Percentiles rank a stretch among this genome's conserved stretches.
Conservation (phyloP, 2,797 vertebrate species). For the Antennarius maculatus region DNA sequence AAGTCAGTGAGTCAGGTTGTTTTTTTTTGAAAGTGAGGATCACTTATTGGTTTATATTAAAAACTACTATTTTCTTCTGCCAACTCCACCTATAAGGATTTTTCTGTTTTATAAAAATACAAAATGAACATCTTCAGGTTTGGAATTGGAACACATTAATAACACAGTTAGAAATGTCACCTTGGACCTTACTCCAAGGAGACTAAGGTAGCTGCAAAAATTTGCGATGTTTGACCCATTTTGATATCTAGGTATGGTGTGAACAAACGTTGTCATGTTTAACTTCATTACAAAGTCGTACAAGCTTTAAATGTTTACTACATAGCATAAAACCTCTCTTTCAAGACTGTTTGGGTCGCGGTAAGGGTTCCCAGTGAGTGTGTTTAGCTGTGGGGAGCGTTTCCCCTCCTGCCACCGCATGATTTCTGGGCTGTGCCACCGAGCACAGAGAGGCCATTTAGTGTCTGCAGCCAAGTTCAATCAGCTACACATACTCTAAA, state of each 20-base stretch:
- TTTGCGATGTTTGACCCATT: no score
- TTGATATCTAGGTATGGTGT: not conserved
- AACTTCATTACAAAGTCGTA: not conserved
- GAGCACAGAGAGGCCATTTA: conserved; percentile 69
- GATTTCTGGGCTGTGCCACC: conserved; percentile 54
- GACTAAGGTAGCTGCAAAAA: no score
- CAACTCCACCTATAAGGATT: conserved; percentile 1
- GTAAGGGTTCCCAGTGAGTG: conserved; percentile 61
- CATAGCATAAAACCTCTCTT: conserved; percentile 6
- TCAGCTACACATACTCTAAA: conserved; percentile 58
- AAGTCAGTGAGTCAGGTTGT: not conserved
- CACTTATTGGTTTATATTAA: not conserved
- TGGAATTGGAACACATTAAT: not conserved
- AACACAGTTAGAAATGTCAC: no score
- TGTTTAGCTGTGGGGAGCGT: conserved; percentile 48
- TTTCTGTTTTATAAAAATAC: not conserved
- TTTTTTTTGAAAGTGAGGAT: no score
- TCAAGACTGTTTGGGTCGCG: conserved; percentile 65
- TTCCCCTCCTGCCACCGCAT: conserved; percentile 61
- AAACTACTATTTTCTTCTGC: not conserved
- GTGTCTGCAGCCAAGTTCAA: conserved; percentile 55
- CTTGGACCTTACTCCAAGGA: not conserved
- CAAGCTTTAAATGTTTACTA: conserved; percentile 4
- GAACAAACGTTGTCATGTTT: not conserved
- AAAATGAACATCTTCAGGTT: conserved; percentile 2